A percentile compares a stretch with the other conserved stretches of the same genome.
These are phyloP conservation scores for Agrilus mali DNA, from an alignment of 2,888 invertebrate genomes.

Conservation along the genomic window DNA sequence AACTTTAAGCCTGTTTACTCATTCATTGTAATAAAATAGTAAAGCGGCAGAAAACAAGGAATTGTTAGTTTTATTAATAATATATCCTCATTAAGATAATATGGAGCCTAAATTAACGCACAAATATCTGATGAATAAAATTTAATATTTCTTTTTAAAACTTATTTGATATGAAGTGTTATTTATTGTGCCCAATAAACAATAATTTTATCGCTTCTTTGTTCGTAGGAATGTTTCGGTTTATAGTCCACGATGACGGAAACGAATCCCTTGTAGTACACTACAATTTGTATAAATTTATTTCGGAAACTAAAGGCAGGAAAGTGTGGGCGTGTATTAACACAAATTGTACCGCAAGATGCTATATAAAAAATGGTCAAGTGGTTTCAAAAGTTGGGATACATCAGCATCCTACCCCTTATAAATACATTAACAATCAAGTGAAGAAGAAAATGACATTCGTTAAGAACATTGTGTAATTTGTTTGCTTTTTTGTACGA, in stretches of 20 bases:
- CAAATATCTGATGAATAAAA: too few relatives aligned
- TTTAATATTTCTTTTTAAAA: too few relatives aligned
- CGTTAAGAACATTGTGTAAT: conserved; percentile 4
- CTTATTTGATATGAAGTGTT: too few relatives aligned
- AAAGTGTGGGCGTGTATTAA: conserved; percentile 20
- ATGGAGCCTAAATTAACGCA: too few relatives aligned
- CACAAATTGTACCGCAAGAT: conserved; percentile 20
- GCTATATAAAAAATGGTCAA: conserved; percentile 19
- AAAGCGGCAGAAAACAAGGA: too few relatives aligned
- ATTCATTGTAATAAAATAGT: too few relatives aligned
- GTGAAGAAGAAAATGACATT: conserved; percentile 12
- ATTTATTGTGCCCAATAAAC: too few relatives aligned
- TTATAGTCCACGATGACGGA: conserved; percentile 14
- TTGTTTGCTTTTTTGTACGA: background rate
- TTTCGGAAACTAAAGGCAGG: conserved; percentile 12
- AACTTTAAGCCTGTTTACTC: too few relatives aligned
- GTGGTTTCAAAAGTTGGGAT: conserved; percentile 19
- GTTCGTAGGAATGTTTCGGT: conserved; percentile 18
- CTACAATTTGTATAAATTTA: conserved; percentile 22
- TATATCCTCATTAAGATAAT: too few relatives aligned
- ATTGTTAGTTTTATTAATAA: too few relatives aligned
- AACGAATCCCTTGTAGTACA: conserved; percentile 18
- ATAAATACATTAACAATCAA: conserved; percentile 14
- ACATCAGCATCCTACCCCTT: conserved; percentile 20
- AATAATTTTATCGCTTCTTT: background rate